Evolutionary conservation across 2,113 vertebrate genomes (phyloP).

Genomic region (Trichechus manatus): DNA sequence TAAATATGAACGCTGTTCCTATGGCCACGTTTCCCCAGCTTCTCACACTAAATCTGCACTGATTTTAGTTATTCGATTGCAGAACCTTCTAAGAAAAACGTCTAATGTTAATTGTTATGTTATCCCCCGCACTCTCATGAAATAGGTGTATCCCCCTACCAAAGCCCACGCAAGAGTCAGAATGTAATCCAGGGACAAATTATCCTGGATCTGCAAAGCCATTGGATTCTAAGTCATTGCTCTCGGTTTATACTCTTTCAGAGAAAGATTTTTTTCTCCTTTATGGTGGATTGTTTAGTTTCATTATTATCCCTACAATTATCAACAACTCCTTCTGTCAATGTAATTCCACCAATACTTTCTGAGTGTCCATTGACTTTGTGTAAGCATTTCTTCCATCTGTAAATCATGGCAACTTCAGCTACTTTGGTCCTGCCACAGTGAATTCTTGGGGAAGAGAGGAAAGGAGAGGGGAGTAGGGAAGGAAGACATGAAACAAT

Average conservation of each 20-base stretch:
- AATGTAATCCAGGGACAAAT: not conserved
- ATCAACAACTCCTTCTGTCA: slow-evolving; percentile 48
- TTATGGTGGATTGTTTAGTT: slow-evolving; percentile 56
- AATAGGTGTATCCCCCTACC: not conserved
- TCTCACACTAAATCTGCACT: slow-evolving; percentile 63
- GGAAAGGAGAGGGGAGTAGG: not conserved
- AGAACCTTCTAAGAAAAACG: slow-evolving; percentile 50
- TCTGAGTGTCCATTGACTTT: not conserved
- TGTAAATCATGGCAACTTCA: slow-evolving; percentile 41
- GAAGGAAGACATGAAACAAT: not conserved
- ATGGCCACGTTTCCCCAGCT: slow-evolving; percentile 82
- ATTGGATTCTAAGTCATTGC: slow-evolving; percentile 16
- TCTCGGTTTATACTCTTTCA: slow-evolving; percentile 27
- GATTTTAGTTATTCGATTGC: slow-evolving; percentile 48
- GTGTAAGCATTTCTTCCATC: slow-evolving; percentile 16
- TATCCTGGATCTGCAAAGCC: not conserved
- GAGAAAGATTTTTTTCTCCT: not conserved
- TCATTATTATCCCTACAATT: slow-evolving; percentile 29
- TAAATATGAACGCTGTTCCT: slow-evolving; percentile 86
- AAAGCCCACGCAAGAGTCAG: not conserved
- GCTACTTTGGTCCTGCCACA: not conserved
- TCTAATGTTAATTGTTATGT: slow-evolving; percentile 18
- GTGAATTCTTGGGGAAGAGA: not conserved
- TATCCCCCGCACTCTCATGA: not conserved
- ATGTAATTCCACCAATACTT: slow-evolving; percentile 30